Conservation (phyloP, 2,797 vertebrate genomes). For the Chiroxiphia lanceolata region DNA sequence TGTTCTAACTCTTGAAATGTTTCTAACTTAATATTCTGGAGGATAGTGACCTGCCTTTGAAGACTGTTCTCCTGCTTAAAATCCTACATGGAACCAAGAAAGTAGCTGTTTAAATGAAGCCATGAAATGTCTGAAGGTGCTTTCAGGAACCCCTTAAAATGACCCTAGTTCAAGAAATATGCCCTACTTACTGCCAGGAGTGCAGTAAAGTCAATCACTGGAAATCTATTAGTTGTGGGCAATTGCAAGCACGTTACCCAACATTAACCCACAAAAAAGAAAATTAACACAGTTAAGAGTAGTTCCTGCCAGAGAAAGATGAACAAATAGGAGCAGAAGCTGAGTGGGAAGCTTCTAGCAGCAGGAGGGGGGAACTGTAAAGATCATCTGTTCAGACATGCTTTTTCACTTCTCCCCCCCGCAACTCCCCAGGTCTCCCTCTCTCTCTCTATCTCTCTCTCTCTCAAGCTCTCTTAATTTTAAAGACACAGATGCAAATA, state of each 20-base stretch:
- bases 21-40: slow-evolving; percentile 38
- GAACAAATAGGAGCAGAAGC: slow-evolving; percentile 68
- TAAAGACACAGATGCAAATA: slow-evolving; percentile 33
- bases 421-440: background rate
- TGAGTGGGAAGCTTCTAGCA: slow-evolving; percentile 67
- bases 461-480: background rate
- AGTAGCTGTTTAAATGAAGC: slow-evolving; percentile 5
- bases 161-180: slow-evolving; percentile 42
- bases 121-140: background rate
- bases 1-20: slow-evolving; percentile 27
- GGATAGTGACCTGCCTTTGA: slow-evolving; percentile 24
- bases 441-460: background rate
- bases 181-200: background rate
- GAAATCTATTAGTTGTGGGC: slow-evolving; percentile 54
- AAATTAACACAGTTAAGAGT: slow-evolving; percentile 51
- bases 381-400: slow-evolving; percentile 55
- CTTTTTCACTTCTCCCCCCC: slow-evolving; percentile 4
- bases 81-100: background rate
- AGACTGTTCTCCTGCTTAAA: background rate
- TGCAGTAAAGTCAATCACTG: slow-evolving; percentile 32
- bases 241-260: slow-evolving; percentile 24
- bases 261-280: slow-evolving; percentile 51
- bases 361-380: slow-evolving; percentile 35
- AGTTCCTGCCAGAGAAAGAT: slow-evolving; percentile 51
- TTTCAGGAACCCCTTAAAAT: slow-evolving; percentile 41